phyloP scores from a whole-genome alignment of 2,797 vertebrate species.

The Betta splendens region DNA sequence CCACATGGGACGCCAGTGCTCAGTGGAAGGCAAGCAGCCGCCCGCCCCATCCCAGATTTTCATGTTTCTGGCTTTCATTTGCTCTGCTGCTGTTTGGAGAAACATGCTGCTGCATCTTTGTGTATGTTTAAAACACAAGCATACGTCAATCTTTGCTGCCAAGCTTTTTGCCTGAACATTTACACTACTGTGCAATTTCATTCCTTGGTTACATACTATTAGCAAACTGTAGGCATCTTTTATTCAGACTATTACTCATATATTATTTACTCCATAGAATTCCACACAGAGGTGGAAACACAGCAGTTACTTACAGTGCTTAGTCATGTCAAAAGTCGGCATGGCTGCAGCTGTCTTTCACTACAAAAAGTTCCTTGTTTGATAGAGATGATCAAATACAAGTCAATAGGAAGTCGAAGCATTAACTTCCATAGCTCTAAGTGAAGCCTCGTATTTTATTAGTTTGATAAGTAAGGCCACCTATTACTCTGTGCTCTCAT shows the following conservation, averaged over 20 bases:
- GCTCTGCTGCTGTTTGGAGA: constrained; percentile 72
- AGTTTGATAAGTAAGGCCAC: background rate
- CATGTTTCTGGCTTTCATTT: constrained; percentile 75
- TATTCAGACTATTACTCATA: background rate
- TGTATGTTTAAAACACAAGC: constrained; percentile 49
- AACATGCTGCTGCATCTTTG: constrained; percentile 60
- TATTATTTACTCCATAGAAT: background rate
- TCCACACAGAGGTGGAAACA: background rate
- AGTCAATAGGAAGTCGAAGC: background rate
- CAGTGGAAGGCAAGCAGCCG: constrained; percentile 99
- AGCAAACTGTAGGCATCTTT: background rate
- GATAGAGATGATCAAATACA: background rate
- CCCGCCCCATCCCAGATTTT: constrained; percentile 66
- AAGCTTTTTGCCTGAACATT: constrained; percentile 50
- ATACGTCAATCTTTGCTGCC: constrained; percentile 59
- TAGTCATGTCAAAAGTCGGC: background rate
- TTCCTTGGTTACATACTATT: constrained; percentile 35
- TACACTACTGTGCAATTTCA: constrained; percentile 36
- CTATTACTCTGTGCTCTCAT: background rate
- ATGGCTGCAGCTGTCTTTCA: background rate
- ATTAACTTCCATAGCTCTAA: background rate
- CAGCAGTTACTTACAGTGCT: background rate
- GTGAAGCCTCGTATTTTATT: too few relatives aligned
- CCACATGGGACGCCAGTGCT: constrained; percentile 99
- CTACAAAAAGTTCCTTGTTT: background rate